A percentile compares a stretch with the other conserved stretches of the same genome.
Conservation (phyloP, 92 coral and sea anemone species). For the Phymanthus crucifer region DNA sequence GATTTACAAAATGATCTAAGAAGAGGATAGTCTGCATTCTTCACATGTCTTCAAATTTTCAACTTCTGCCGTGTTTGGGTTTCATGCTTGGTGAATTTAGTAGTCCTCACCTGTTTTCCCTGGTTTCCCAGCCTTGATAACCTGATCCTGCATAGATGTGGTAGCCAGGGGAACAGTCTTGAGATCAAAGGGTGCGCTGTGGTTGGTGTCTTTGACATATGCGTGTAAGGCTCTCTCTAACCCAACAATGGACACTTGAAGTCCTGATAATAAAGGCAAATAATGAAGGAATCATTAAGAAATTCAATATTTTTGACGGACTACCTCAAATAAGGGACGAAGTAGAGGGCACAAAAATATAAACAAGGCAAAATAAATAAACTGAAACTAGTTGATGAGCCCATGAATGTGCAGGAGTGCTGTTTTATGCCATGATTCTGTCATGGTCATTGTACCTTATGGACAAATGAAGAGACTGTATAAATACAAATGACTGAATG, state of each 20-base stretch:
- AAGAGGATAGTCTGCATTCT: too few species aligned
- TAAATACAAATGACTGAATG: too few species aligned
- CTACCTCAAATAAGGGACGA: neutral
- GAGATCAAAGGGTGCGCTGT: conserved; percentile 89
- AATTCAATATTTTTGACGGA: neutral
- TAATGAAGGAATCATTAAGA: neutral
- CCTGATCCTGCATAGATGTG: conserved; percentile 99
- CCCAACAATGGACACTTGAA: conserved; percentile 96
- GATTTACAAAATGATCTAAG: too few species aligned
- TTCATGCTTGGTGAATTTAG: too few species aligned
- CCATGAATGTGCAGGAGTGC: too few species aligned
- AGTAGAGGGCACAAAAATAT: neutral
- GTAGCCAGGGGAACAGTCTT: conserved; percentile 99
- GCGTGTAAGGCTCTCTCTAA: conserved; percentile 97
- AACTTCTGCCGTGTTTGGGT: too few species aligned
- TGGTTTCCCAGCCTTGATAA: conserved; percentile 90
- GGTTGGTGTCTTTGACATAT: conserved; percentile 84
- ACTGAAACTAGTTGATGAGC: too few species aligned
- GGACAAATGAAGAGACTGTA: too few species aligned
- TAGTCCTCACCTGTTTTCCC: too few species aligned
- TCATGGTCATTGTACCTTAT: too few species aligned
- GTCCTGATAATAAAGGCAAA: conserved; percentile 53
- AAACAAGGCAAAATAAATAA: neutral
- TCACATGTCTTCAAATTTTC: too few species aligned
- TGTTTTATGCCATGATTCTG: too few species aligned